Base-by-base conservation (phyloP, 2,888 invertebrate genomes). In the Acleris literana region DNA sequence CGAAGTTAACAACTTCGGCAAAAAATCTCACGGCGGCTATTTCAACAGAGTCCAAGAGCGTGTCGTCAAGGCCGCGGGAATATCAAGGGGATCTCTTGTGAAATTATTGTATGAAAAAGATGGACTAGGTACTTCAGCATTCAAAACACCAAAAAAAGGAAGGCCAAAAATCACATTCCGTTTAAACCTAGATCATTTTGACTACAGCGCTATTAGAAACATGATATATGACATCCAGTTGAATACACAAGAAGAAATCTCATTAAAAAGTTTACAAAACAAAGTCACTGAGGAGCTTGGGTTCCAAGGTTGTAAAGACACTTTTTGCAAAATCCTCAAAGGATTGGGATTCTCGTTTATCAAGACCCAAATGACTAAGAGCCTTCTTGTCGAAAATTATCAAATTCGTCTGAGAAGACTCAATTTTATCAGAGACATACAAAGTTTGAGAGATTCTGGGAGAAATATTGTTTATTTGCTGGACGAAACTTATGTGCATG, bases 191-290 rank as follows among this genome's bases (percentile, higher is more conserved):
- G 46, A 46, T 7, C 46, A 46, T 17, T 46, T 46, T 46, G 46
- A 46, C n/a, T 46, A 46, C 46, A 46, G 46, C 17, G 46, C 17
- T 17, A 46, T 46, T 46, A 46, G 46, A n/a, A 46, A 46, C 17
- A n/a, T 46, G 46, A 46, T 46, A 46, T 46, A 46, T 46, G 17
- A 46, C 16, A n/a, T 46, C 17, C 46, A 46, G 16, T 46, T 46
- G n/a, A 46, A 46, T 16, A n/a, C 17, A 7, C 1, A 46, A n/a
- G 46, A 46, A 17, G 17, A 46, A n/a, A 6, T 46, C 17, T n/a
- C 46, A n/a, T 1, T 46, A 17, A n/a, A 5, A 5, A n/a, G 6
- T 46, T 46, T 46, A 17, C 16, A 2, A 46, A 46, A n/a, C 16
- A n/a, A 46, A 46, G 6, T 17, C 6, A 7, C 46, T 17, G 7